These are phyloP conservation scores for Grapholita molesta DNA, from an alignment of 1,140 invertebrate genomes.

Conservation along the genomic window DNA sequence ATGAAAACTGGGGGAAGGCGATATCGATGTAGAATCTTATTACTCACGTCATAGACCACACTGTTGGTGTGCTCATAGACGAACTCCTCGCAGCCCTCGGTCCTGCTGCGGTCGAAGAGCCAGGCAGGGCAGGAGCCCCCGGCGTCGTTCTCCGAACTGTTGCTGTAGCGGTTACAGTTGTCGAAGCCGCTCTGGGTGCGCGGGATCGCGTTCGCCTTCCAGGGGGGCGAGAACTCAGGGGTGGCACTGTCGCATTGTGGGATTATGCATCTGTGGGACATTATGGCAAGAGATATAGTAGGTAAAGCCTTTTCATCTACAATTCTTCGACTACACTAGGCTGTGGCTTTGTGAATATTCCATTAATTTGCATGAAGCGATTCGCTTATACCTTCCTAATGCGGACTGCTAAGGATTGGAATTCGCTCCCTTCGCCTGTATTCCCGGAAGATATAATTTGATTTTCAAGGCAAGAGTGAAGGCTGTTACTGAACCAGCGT, in stretches of 20 bases:
- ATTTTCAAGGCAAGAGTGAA: too few species aligned
- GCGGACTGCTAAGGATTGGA: too few species aligned
- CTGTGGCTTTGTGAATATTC: too few species aligned
- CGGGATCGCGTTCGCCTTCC: constrained; percentile 60
- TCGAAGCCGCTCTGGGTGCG: constrained; percentile 39
- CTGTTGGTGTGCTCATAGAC: constrained; percentile 58
- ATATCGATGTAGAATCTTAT: too few species aligned
- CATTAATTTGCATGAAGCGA: too few species aligned
- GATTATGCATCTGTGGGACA: constrained; percentile 48
- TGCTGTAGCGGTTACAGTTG: constrained; percentile 48
- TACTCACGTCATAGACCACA: constrained; percentile 68
- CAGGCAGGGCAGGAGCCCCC: constrained; percentile 45
- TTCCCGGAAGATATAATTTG: too few species aligned
- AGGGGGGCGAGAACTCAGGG: constrained; percentile 47
- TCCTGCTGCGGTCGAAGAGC: constrained; percentile 45
- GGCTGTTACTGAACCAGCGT: too few species aligned
- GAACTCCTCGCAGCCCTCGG: constrained; percentile 44
- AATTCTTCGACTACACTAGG: too few species aligned
- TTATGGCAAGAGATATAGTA: not conserved
- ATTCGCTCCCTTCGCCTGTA: too few species aligned
- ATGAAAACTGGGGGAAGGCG: too few species aligned
- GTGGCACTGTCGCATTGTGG: constrained; percentile 54
- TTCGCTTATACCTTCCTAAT: too few species aligned
- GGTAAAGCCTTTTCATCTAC: too few species aligned
- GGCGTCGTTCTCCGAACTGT: constrained; percentile 26